phyloP scores from a whole-genome alignment of 2,113 vertebrate species.

The Microtus ochrogaster region DNA sequence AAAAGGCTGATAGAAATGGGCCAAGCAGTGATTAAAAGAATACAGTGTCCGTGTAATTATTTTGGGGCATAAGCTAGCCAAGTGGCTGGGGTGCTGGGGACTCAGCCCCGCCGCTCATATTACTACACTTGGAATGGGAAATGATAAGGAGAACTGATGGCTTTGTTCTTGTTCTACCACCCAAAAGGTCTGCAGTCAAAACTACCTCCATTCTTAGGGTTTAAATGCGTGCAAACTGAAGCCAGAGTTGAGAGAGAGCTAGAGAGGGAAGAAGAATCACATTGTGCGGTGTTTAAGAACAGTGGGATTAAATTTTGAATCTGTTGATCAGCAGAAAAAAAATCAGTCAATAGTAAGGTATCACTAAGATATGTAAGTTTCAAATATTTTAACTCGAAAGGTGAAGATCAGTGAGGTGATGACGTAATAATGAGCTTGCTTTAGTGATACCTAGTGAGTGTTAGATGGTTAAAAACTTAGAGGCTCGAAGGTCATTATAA shows the following conservation, averaged over 20 bases:
- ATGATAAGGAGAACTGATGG: too few species aligned
- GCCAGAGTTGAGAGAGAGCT: neutral
- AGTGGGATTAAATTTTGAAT: neutral
- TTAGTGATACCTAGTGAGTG: neutral
- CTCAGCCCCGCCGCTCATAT: too few species aligned
- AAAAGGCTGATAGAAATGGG: too few species aligned
- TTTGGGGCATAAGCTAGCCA: too few species aligned
- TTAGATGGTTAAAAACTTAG: neutral
- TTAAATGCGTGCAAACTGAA: neutral
- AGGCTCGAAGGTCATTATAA: neutral
- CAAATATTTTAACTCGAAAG: neutral
- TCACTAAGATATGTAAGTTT: neutral
- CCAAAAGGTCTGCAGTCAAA: neutral
- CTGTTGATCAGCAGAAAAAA: neutral
- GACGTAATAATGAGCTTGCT: neutral
- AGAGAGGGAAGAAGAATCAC: neutral
- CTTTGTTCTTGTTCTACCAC: neutral
- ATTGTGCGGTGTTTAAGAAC: neutral
- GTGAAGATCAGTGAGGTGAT: neutral
- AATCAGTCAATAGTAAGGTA: neutral
- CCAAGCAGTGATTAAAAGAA: too few species aligned
- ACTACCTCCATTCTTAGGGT: neutral
- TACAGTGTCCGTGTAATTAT: too few species aligned
- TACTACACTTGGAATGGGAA: neutral
- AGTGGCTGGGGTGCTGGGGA: too few species aligned